These are phyloP conservation scores for Microplitis deprimator DNA, from an alignment of 2,888 invertebrate genomes.

Conservation along the genomic window DNA sequence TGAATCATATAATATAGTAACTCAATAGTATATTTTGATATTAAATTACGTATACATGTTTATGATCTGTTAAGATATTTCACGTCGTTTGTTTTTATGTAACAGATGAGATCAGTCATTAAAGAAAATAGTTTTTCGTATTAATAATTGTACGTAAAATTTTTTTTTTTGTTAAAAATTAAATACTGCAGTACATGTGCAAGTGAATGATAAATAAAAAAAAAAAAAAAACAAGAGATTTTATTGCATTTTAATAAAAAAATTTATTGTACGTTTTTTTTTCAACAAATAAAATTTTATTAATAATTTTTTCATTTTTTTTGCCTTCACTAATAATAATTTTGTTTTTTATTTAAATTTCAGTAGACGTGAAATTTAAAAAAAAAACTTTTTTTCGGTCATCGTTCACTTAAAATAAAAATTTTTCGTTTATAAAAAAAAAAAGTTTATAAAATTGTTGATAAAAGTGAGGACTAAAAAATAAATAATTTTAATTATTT, in stretches of 20 bases:
- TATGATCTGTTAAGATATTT: too few species aligned
- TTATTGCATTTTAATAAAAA: background rate
- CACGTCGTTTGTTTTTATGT: too few species aligned
- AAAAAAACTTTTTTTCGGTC: background rate
- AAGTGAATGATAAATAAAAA: background rate
- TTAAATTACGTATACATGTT: too few species aligned
- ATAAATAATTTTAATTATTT: too few species aligned
- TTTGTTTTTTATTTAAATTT: background rate
- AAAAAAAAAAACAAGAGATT: background rate
- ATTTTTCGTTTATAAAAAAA: too few species aligned
- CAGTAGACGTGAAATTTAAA: background rate
- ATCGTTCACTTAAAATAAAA: too few species aligned
- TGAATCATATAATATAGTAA: too few species aligned
- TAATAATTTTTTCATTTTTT: conserved; percentile 10
- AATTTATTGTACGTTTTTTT: background rate
- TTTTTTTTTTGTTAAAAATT: background rate
- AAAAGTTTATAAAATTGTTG: too few species aligned
- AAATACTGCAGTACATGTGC: background rate
- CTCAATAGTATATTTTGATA: too few species aligned
- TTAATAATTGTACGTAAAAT: background rate
- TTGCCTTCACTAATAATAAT: background rate
- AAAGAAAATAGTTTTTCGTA: too few species aligned
- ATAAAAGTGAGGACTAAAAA: too few species aligned
- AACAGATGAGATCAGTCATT: too few species aligned
- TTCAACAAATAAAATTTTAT: conserved; percentile 23